Conservation (phyloP, 2,888 invertebrate species). For the Drosophila hawaiiensis region DNA sequence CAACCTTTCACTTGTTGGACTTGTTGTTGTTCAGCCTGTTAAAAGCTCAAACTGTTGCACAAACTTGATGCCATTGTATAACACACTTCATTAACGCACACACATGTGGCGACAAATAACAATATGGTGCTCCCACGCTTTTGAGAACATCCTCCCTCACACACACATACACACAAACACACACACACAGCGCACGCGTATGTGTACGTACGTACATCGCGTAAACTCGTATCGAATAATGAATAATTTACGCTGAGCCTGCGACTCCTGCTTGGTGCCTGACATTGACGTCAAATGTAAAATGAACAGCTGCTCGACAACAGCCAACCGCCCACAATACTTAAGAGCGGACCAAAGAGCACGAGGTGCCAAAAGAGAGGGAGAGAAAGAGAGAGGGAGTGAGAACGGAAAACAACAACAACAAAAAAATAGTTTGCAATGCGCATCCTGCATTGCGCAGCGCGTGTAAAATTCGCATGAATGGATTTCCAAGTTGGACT, state of each 20-base stretch:
- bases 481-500: constrained; percentile 53
- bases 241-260: constrained; percentile 71
- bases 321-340: constrained; percentile 61
- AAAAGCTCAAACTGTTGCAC: constrained; percentile 68
- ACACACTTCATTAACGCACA: constrained; percentile 69
- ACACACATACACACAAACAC: too few species aligned
- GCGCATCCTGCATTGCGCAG: constrained; percentile 80
- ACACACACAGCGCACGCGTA: background rate
- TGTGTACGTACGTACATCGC: constrained; percentile 33
- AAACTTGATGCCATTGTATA: constrained; percentile 57
- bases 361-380: constrained; percentile 11
- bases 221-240: constrained; percentile 67
- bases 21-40: constrained; percentile 19
- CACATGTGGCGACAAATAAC: constrained; percentile 44
- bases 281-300: constrained; percentile 71
- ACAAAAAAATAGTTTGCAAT: constrained; percentile 29
- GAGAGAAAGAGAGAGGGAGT: constrained; percentile 33
- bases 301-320: constrained; percentile 58
- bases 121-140: constrained; percentile 73
- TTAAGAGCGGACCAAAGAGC: constrained; percentile 59
- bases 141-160: constrained; percentile 15
- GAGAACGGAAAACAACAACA: constrained; percentile 18
- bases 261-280: constrained; percentile 52
- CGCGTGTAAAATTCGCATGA: constrained; percentile 76
- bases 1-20: constrained; percentile 8